Conservation (phyloP, 2,888 invertebrate species). For the Epicampocera succincta region DNA sequence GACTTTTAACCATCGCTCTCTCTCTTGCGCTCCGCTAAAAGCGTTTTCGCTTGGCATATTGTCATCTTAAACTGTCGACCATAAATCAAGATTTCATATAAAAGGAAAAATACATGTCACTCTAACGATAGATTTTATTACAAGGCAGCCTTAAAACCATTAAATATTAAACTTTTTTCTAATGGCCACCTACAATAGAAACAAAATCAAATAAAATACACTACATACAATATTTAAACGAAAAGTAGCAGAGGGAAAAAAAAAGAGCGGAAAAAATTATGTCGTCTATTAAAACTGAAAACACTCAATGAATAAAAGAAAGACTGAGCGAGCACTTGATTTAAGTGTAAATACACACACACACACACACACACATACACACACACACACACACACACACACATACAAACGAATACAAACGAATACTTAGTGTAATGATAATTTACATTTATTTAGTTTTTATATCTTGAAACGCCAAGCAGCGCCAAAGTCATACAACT, state of each 20-base stretch:
- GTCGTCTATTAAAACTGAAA: no score
- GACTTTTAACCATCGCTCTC: no score
- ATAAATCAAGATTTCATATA: constrained; percentile 63
- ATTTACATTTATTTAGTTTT: constrained; percentile 55
- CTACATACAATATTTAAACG: constrained; percentile 23
- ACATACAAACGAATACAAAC: background rate
- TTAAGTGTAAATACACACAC: background rate
- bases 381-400: background rate
- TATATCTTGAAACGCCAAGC: background rate
- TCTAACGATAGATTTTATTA: constrained; percentile 50
- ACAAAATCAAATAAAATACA: constrained; percentile 52
- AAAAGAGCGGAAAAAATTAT: background rate
- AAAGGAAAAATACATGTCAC: constrained; percentile 45
- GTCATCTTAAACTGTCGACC: constrained; percentile 65
- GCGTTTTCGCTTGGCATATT: constrained; percentile 40
- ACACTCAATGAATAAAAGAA: constrained; percentile 4
- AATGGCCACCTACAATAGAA: constrained; percentile 59
- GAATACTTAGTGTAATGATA: constrained; percentile 52
- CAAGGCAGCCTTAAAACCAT: constrained; percentile 39
- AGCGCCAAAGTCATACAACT: constrained; percentile 8
- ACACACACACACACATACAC: background rate
- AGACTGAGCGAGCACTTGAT: constrained; percentile 24
- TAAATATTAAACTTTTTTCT: constrained; percentile 62
- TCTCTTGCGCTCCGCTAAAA: constrained; percentile 2
- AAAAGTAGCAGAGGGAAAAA: constrained; percentile 9